A percentile compares a stretch with the other conserved stretches of the same genome.
Conservation (phyloP, 1,140 invertebrate species). For the Aphidius ervi region DNA sequence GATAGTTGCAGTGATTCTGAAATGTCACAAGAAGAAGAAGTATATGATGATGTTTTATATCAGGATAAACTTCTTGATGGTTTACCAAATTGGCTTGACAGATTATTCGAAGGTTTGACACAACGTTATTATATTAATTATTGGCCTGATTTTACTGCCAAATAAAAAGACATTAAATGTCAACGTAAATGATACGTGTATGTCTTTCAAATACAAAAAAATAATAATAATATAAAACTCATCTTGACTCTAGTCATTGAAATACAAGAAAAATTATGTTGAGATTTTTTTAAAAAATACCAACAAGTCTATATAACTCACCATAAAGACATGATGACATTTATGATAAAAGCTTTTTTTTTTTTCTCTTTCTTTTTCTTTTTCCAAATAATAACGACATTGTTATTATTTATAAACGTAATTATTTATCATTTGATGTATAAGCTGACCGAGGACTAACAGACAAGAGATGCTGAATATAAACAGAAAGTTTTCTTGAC, state of each 20-base stretch:
- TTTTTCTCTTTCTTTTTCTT: too few relatives aligned
- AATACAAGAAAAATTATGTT: slow-evolving; percentile 4
- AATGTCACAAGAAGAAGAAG: slow-evolving; percentile 63
- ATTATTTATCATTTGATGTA: too few relatives aligned
- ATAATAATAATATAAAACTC: background rate
- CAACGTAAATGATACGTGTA: slow-evolving; percentile 1
- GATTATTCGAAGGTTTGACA: slow-evolving; percentile 92
- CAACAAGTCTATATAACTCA: slow-evolving; percentile 9
- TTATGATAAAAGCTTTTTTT: too few relatives aligned
- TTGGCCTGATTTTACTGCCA: slow-evolving; percentile 87
- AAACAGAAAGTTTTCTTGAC: too few relatives aligned
- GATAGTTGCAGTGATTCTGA: slow-evolving; percentile 64
- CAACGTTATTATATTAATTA: slow-evolving; percentile 93
- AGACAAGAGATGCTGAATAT: too few relatives aligned
- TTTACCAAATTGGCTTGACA: slow-evolving; percentile 92
- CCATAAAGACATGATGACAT: slow-evolving; percentile 21
- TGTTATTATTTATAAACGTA: too few relatives aligned
- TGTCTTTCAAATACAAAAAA: background rate
- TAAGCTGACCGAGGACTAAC: too few relatives aligned
- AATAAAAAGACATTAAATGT: slow-evolving; percentile 44
- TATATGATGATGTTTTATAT: slow-evolving; percentile 42
- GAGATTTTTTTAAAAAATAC: slow-evolving; percentile 6
- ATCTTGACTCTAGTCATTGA: slow-evolving; percentile 27
- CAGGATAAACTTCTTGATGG: slow-evolving; percentile 84
- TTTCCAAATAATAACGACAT: too few relatives aligned